phyloP scores from a whole-genome alignment of 2,797 vertebrate species.

The Etheostoma perlongum region DNA sequence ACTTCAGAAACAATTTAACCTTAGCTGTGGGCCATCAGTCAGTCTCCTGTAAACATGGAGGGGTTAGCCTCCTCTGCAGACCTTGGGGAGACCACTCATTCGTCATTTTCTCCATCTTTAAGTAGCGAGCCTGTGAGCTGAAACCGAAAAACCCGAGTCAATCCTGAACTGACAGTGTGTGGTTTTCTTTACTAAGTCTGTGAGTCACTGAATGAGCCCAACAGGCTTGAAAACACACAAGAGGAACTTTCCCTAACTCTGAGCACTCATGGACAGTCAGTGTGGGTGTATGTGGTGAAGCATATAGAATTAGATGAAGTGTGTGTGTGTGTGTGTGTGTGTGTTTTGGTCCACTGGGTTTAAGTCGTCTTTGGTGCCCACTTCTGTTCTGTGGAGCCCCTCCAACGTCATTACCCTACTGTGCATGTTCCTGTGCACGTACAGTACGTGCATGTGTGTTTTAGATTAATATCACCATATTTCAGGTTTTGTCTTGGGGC shows the following conservation, averaged over 20 bases:
- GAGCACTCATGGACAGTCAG: not conserved
- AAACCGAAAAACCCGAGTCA: conserved; percentile 23
- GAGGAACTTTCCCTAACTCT: conserved; percentile 54
- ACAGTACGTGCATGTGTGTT: too few relatives aligned
- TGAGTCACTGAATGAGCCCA: conserved; percentile 50
- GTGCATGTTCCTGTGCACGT: conserved; percentile 15
- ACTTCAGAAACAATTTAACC: conserved; percentile 20
- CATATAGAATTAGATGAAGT: conserved; percentile 27
- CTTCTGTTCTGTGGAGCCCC: conserved; percentile 8
- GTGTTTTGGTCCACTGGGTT: conserved; percentile 31
- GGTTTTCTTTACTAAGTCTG: conserved; percentile 36
- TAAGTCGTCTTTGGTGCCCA: not conserved
- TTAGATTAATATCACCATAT: too few relatives aligned
- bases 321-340: conserved; percentile 5
- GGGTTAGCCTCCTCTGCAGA: not conserved
- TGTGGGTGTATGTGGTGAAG: conserved; percentile 15
- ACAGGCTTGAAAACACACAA: conserved; percentile 32
- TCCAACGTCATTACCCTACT: not conserved
- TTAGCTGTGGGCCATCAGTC: conserved; percentile 19
- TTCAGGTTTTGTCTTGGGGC: not conserved
- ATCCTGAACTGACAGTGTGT: conserved; percentile 18
- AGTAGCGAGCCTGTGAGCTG: conserved; percentile 5
- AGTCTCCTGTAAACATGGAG: conserved; percentile 6
- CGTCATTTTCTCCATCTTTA: conserved; percentile 42
- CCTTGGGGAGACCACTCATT: not conserved